Evolutionary conservation across 2,797 vertebrate species (phyloP).

Genomic region (Allobates femoralis): DNA sequence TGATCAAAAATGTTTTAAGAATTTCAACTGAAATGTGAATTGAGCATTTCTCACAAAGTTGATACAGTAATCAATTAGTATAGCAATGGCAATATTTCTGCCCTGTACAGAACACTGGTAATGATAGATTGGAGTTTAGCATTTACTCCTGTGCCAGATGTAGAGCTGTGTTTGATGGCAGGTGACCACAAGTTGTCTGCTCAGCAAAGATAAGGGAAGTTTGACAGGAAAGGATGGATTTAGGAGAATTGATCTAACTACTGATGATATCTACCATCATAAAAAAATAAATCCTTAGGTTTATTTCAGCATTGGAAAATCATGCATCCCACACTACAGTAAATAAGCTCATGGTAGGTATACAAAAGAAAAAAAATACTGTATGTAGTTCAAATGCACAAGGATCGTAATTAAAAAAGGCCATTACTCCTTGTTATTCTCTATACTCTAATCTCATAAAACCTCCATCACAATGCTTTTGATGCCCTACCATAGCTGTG

Average conservation of each 20-base stretch:
- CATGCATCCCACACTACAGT: conserved; percentile 23
- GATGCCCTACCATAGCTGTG: background rate
- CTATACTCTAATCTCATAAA: background rate
- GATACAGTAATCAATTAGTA: conserved; percentile 12
- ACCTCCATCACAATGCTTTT: background rate
- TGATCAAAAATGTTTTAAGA: too few relatives aligned
- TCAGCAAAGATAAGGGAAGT: conserved; percentile 57
- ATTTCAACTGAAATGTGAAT: background rate
- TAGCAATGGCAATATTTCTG: conserved; percentile 30
- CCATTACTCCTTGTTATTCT: background rate
- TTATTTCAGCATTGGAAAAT: conserved; percentile 55
- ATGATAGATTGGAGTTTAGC: conserved; percentile 42
- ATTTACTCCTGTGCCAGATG: conserved; percentile 35
- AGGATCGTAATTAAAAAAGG: background rate
- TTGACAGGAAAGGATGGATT: conserved; percentile 61
- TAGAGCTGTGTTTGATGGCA: conserved; percentile 54
- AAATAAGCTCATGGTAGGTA: background rate
- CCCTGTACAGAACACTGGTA: conserved; percentile 11
- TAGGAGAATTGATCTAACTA: conserved; percentile 54
- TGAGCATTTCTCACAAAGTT: background rate
- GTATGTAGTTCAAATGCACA: background rate
- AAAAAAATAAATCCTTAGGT: conserved; percentile 58
- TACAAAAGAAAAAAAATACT: background rate
- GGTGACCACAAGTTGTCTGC: conserved; percentile 60
- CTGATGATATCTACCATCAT: conserved; percentile 58